phyloP scores from a whole-genome alignment of 1,140 invertebrate genomes.

The Aphelinus certus region DNA sequence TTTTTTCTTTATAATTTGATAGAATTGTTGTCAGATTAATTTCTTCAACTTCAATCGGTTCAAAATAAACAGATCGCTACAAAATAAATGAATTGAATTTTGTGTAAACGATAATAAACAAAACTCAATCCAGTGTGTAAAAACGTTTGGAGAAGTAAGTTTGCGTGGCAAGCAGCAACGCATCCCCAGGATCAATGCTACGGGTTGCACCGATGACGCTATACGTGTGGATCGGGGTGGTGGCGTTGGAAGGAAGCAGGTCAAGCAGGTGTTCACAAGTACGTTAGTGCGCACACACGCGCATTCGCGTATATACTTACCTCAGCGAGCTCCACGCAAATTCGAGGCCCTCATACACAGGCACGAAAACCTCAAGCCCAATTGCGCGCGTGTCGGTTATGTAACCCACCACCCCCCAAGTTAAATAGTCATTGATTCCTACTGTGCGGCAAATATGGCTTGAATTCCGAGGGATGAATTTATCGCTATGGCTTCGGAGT shows the following conservation, averaged over 20 bases:
- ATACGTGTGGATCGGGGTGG: conserved; percentile 2
- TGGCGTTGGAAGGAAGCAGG: conserved; percentile 40
- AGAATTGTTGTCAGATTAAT: too few relatives aligned
- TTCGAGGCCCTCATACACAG: conserved; percentile 22
- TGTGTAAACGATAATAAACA: too few relatives aligned
- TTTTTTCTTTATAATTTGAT: too few relatives aligned
- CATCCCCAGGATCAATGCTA: conserved; percentile 11
- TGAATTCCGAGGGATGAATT: too few relatives aligned
- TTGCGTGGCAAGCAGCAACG: background rate
- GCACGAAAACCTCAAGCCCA: conserved; percentile 22
- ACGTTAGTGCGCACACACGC: conserved; percentile 27
- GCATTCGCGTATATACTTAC: background rate
- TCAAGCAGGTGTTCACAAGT: conserved; percentile 44
- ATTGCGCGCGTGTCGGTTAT: too few relatives aligned
- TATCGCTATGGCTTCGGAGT: too few relatives aligned
- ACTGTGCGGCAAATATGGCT: too few relatives aligned
- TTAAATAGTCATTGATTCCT: too few relatives aligned
- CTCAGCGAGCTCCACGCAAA: background rate
- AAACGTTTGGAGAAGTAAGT: background rate
- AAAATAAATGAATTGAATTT: too few relatives aligned
- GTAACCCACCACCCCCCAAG: too few relatives aligned
- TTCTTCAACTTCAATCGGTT: too few relatives aligned
- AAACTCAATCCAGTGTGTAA: background rate
- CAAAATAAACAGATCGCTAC: too few relatives aligned
- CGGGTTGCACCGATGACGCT: background rate